Evolutionary conservation across 1,140 invertebrate genomes (phyloP).

Genomic region (Drosophila fuyamai): DNA sequence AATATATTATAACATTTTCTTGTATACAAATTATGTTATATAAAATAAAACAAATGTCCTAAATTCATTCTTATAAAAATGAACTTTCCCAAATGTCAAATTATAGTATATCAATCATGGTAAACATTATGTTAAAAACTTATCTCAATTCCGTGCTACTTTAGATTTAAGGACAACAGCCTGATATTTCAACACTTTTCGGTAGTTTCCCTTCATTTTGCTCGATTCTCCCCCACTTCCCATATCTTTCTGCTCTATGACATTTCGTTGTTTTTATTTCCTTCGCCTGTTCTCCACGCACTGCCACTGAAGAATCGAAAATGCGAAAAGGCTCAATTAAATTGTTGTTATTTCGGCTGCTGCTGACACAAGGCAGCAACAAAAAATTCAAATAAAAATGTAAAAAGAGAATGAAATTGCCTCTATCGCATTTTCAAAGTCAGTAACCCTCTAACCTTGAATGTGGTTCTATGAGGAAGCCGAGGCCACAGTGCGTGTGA

Average conservation of each 20-base stretch:
- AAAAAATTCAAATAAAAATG: conserved; percentile 35
- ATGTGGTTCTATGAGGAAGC: conserved; percentile 61
- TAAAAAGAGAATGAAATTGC: conserved; percentile 47
- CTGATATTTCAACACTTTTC: not conserved
- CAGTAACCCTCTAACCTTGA: conserved; percentile 84
- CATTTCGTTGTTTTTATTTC: conserved; percentile 39
- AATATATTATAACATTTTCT: no score
- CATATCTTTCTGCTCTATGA: conserved; percentile 46
- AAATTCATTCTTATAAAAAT: no score
- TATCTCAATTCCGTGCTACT: not conserved
- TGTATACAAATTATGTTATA: no score
- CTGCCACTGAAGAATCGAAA: conserved; percentile 67
- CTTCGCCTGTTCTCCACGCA: conserved; percentile 49
- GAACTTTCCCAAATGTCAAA: no score
- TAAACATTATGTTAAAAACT: not conserved
- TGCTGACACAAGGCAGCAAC: conserved; percentile 10
- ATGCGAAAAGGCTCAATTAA: conserved; percentile 74
- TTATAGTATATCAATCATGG: no score
- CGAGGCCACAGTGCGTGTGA: conserved; percentile 47
- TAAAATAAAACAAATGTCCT: no score
- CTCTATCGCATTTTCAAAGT: conserved; percentile 82
- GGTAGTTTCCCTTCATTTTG: conserved; percentile 25
- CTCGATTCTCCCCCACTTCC: conserved; percentile 28
- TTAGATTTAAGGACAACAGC: not conserved
- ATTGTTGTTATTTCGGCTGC: conserved; percentile 49